These are phyloP conservation scores for Aradophagus sp. DNA, from an alignment of 1,140 invertebrate species.

Conservation along the genomic window DNA sequence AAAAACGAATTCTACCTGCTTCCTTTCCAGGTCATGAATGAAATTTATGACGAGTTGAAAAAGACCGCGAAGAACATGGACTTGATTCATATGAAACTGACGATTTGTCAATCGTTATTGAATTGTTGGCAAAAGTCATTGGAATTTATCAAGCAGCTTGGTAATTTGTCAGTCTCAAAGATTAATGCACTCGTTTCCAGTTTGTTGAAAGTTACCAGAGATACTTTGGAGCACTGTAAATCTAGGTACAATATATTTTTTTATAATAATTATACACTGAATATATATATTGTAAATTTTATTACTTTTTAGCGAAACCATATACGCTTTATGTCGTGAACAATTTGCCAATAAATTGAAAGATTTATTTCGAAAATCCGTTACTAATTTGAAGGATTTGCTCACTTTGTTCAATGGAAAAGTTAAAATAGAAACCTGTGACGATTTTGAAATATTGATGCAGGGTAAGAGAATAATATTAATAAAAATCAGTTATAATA, in stretches of 20 bases:
- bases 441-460: constrained; percentile 61
- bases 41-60: constrained; percentile 37
- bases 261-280: no score
- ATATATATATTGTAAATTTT: no score
- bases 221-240: no score
- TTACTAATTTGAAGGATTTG: constrained; percentile 61
- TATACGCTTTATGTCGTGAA: constrained; percentile 53
- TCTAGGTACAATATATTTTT: no score
- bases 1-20: no score
- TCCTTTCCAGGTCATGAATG: constrained; percentile 46
- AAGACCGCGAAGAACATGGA: constrained; percentile 6
- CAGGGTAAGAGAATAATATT: constrained; percentile 52
- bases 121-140: constrained; percentile 62
- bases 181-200: no score
- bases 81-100: constrained; percentile 51
- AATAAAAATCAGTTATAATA: no score
- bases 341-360: constrained; percentile 56
- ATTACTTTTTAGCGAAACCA: constrained; percentile 51
- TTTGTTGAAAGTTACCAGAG: no score
- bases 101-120: constrained; percentile 52
- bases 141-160: constrained; percentile 47
- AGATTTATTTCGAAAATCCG: constrained; percentile 62
- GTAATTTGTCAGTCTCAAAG: no score
- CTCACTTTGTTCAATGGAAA: constrained; percentile 57
- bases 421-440: constrained; percentile 55